Percentiles rank a stretch among this genome's conserved stretches.
Conservation (phyloP, 2,797 vertebrate genomes). For the Acipenser ruthenus region DNA sequence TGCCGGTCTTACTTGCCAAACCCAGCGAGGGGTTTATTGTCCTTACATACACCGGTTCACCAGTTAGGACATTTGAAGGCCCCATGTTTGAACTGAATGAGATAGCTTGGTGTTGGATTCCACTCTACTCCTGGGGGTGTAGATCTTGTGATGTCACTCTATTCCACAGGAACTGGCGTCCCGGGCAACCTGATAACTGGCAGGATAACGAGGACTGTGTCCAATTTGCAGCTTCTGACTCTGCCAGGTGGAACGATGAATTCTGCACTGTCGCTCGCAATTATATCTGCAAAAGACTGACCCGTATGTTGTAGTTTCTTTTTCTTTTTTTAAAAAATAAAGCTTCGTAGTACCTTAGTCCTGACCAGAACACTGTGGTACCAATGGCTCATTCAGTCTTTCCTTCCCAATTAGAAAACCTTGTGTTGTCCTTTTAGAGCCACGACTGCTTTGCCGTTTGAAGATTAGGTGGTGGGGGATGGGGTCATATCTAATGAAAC, state of each 20-base stretch:
- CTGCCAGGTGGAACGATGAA: slow-evolving; percentile 53
- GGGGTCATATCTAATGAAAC: too few relatives aligned
- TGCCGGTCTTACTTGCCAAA: background rate
- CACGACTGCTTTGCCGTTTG: too few relatives aligned
- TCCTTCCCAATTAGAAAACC: too few relatives aligned
- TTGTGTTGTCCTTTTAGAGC: too few relatives aligned
- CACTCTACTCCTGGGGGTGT: background rate
- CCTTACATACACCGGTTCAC: too few relatives aligned
- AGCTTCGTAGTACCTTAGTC: background rate
- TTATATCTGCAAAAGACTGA: slow-evolving; percentile 58
- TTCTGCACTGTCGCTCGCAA: slow-evolving; percentile 40
- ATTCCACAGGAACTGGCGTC: slow-evolving; percentile 46
- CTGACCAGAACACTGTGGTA: too few relatives aligned
- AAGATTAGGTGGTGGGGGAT: too few relatives aligned
- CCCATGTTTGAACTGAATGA: too few relatives aligned
- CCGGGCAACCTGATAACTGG: slow-evolving; percentile 60
- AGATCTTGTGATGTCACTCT: background rate
- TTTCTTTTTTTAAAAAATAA: background rate
- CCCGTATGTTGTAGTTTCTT: background rate
- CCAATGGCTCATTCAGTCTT: too few relatives aligned
- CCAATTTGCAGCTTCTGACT: slow-evolving; percentile 27
- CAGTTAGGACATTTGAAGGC: too few relatives aligned
- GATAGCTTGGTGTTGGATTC: too few relatives aligned
- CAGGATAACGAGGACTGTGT: slow-evolving; percentile 55
- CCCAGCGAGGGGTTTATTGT: too few relatives aligned